Base-by-base conservation (phyloP, 2,113 vertebrate genomes). In the Coreoperca whiteheadi region DNA sequence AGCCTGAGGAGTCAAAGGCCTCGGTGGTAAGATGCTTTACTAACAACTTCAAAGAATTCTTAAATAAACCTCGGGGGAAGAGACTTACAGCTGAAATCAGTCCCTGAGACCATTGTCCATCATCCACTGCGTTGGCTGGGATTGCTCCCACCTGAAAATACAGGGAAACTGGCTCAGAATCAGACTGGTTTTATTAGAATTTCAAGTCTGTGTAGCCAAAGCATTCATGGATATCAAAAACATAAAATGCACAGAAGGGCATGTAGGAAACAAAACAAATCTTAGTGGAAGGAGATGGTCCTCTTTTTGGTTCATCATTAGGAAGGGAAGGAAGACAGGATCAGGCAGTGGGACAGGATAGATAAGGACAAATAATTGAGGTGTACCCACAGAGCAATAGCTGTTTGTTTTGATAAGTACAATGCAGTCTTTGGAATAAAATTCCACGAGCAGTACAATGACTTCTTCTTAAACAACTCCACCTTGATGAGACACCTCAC, bases 71-170 rank as follows among this genome's bases (percentile, higher is more conserved):
- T 74, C 23, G 2, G 25, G 11, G 8, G 53, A 48, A 7, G 28
- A 79, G 65, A 97, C 98, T 98, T 93, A 99, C 98, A 0, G 98
- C 98, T 83, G 98, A 99, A 94, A 99, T 99, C 60, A 99, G 97
- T 30, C 98, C 98, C 90, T 99, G 98, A 85, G 98, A 99, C 98
- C 98, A 99, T 93, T 99, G 98, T 7, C 98, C 98, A 39, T 99
- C 98, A 67, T 99, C 98, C 83, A 97, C 95, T 0, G 97, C 97
- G 0, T 99, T 99, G 86, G 98, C 98, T 30, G 96, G 97, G 80
- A 97, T 97, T 8, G 98, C 96, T 0, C 98, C 98, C 64, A 99
- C 98, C 98, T 99, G 90, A 2, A 79, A 85, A 83, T 0, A 68
- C 60, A 82, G 21, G 9, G 68, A 54, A 79, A 23, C 15, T 43